Base-by-base conservation (phyloP, 2,113 vertebrate genomes). In the Xyrauchen texanus region DNA sequence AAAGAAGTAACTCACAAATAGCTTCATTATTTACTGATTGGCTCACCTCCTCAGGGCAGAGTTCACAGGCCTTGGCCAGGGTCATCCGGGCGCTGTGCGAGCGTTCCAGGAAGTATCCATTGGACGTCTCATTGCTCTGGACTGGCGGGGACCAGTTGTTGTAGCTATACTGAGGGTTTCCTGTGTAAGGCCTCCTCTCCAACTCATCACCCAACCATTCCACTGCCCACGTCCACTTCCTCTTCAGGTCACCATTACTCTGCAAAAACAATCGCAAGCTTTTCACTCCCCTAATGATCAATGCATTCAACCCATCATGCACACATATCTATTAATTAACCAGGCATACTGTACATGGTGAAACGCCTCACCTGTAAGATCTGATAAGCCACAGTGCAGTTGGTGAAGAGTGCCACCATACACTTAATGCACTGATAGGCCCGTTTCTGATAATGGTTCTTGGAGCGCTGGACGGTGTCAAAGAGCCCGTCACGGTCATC, bases 341-440 rank as follows among this genome's bases (percentile, higher is more conserved):
- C 1, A 34, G 21, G 21, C 21, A 34, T 3, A 34, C 3, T 34
- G 1, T 34, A 34, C 21, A 34, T 34, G 21, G 21, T 34, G 21
- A 34, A 34, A 34, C 3, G 21, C 3, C 21, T 90, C 87, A 99
- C 97, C 96, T 99, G 97, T 34, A 99, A 91, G 85, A 99, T 99
- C 90, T 99, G 97, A 88, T 98, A 97, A 53, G 97, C 97, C 85
- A 99, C 97, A 83, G 97, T 94, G 89, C 97, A 99, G 90, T 97
- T 98, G 92, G 95, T 98, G 86, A 99, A 99, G 61, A 99, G 95
- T 60, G 96, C 96, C 83, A 99, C 97, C 97, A 99, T 98, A 90
- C 97, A 99, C 87, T 99, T 99, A 90, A 99, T 98, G 91, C 97
- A 99, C 83, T 99, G 97, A 87, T 99, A 99, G 78, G 97, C 98